Conservation (phyloP, 64 coral and sea anemone species). For the Exaiptasia diaphana region DNA sequence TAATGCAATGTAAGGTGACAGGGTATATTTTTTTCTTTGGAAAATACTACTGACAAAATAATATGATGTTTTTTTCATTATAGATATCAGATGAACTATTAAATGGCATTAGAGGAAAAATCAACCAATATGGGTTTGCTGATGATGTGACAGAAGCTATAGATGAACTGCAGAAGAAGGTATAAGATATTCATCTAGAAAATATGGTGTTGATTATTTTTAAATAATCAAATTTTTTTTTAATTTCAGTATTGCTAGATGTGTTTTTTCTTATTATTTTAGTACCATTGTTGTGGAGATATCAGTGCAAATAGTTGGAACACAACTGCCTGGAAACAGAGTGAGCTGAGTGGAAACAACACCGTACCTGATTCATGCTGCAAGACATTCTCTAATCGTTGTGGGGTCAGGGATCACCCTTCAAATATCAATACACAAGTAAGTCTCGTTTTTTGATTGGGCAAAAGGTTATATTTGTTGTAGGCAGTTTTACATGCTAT, state of each 20-base stretch:
- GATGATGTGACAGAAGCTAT: slow-evolving; percentile 75
- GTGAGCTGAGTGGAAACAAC: slow-evolving; percentile 47
- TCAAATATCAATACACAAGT: slow-evolving; percentile 72
- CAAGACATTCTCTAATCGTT: slow-evolving; percentile 48
- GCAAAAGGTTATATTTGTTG: too few species aligned
- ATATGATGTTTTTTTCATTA: too few species aligned
- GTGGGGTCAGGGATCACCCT: slow-evolving; percentile 69
- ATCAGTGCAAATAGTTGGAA: slow-evolving; percentile 70
- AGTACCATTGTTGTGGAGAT: slow-evolving; percentile 83
- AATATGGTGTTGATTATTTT: neutral
- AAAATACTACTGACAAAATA: too few species aligned
- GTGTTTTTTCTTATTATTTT: neutral
- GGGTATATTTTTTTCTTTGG: too few species aligned
- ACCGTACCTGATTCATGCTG: slow-evolving; percentile 84
- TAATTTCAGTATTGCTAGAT: neutral
- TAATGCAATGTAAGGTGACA: too few species aligned
- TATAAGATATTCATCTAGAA: neutral
- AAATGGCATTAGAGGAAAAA: slow-evolving; percentile 57
- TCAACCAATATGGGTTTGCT: slow-evolving; percentile 74
- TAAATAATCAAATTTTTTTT: neutral
- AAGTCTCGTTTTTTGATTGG: too few species aligned
- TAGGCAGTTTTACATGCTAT: too few species aligned
- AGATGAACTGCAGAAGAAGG: slow-evolving; percentile 71
- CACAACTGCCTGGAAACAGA: slow-evolving; percentile 65
- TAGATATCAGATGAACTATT: slow-evolving; percentile 69